Evolutionary conservation across 2,888 invertebrate genomes (phyloP).

Genomic region (Tachina fera): DNA sequence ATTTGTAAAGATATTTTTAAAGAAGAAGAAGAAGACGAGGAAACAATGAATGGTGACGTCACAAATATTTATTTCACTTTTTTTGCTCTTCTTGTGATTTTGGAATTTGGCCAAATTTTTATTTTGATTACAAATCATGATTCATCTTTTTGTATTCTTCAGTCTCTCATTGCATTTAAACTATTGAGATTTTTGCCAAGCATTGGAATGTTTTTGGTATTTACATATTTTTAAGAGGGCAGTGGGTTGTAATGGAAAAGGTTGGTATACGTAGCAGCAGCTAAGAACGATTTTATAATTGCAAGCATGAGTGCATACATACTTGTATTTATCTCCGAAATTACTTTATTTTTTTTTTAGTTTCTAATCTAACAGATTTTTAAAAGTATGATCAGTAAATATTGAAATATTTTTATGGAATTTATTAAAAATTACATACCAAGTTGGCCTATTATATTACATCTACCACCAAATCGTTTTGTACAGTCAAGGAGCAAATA

Average conservation of each 20-base stretch:
- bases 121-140: slow-evolving; percentile 51
- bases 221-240: slow-evolving; percentile 29
- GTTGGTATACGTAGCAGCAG: neutral
- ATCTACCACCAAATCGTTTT: too few species aligned
- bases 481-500: too few species aligned
- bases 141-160: slow-evolving; percentile 35
- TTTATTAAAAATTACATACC: neutral
- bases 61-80: slow-evolving; percentile 45
- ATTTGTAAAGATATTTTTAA: neutral
- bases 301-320: neutral
- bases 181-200: slow-evolving; percentile 9
- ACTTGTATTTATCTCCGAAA: slow-evolving; percentile 10
- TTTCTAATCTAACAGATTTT: slow-evolving; percentile 15
- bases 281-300: slow-evolving; percentile 24
- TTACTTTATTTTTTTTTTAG: neutral
- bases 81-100: slow-evolving; percentile 21
- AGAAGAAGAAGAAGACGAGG: neutral
- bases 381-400: neutral
- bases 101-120: slow-evolving; percentile 68
- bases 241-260: neutral
- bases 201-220: slow-evolving; percentile 1
- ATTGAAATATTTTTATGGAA: neutral
- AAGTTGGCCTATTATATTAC: neutral
- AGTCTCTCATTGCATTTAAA: slow-evolving; percentile 3
- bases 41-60: slow-evolving; percentile 50